A percentile compares a stretch with the other conserved stretches of the same genome.
Evolutionary conservation across 2,888 invertebrate species (phyloP).

Genomic region (Rhamphomyia laevipes): DNA sequence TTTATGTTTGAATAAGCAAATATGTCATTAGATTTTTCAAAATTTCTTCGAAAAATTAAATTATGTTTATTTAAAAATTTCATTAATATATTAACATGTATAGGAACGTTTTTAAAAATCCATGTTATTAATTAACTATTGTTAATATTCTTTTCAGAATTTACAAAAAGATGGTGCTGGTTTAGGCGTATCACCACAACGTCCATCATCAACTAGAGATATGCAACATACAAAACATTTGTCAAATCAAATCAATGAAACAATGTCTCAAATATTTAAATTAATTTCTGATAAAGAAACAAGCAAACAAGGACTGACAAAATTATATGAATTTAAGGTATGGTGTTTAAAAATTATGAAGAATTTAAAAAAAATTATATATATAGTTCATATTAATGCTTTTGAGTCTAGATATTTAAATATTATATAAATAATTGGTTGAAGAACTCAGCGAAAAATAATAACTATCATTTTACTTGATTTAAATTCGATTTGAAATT

Average conservation of each 20-base stretch:
- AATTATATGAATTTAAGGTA: slow-evolving; percentile 37
- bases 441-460: slow-evolving; percentile 9
- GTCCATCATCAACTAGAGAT: slow-evolving; percentile 30
- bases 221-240: slow-evolving; percentile 43
- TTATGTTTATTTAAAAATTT: too few species aligned
- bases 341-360: background rate
- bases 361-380: background rate
- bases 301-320: slow-evolving; percentile 61
- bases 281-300: slow-evolving; percentile 83
- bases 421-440: slow-evolving; percentile 12
- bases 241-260: slow-evolving; percentile 72
- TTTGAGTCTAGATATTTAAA: slow-evolving; percentile 12
- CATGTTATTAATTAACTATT: background rate
- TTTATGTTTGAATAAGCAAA: too few species aligned
- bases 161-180: slow-evolving; percentile 44
- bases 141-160: slow-evolving; percentile 29
- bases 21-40: too few species aligned
- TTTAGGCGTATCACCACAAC: slow-evolving; percentile 30
- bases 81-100: too few species aligned
- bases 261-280: slow-evolving; percentile 78
- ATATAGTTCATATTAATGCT: slow-evolving; percentile 9
- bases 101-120: too few species aligned
- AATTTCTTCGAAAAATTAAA: too few species aligned
- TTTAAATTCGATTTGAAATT: too few species aligned
- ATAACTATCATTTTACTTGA: too few species aligned